These are phyloP conservation scores for Lutraria lutraria DNA, from an alignment of 2,888 invertebrate genomes.

Conservation along the genomic window DNA sequence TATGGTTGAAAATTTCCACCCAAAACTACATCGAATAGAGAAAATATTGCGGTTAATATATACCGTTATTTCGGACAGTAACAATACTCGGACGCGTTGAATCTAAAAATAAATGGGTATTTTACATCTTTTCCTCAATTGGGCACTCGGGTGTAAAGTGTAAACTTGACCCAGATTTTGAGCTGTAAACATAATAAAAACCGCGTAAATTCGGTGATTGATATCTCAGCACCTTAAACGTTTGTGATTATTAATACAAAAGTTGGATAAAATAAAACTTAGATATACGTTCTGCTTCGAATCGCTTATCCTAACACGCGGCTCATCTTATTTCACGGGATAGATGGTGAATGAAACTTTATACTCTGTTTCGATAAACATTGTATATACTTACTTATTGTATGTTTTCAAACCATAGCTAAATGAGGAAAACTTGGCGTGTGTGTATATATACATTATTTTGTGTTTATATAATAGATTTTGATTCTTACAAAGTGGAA, in stretches of 20 bases:
- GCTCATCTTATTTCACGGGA: neutral
- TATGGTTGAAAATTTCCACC: neutral
- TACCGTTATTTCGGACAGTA: neutral
- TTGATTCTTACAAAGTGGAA: too few species aligned
- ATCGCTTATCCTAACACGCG: neutral
- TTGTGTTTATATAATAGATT: too few species aligned
- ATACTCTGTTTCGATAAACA: too few species aligned
- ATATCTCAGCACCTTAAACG: neutral
- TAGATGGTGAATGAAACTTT: neutral
- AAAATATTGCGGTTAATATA: neutral
- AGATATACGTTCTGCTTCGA: neutral
- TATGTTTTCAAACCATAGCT: too few species aligned
- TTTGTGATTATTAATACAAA: neutral
- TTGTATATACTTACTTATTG: too few species aligned
- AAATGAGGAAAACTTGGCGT: too few species aligned
- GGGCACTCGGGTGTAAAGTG: constrained; percentile 15
- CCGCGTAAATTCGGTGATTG: neutral
- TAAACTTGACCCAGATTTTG: neutral
- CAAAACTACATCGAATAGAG: neutral
- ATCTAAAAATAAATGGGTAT: constrained; percentile 5
- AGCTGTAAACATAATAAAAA: neutral
- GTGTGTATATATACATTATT: too few species aligned
- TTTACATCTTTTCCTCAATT: neutral
- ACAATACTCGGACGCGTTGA: neutral
- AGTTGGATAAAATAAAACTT: neutral